Conservation (phyloP, 2,797 vertebrate species). For the Takifugu rubripes region DNA sequence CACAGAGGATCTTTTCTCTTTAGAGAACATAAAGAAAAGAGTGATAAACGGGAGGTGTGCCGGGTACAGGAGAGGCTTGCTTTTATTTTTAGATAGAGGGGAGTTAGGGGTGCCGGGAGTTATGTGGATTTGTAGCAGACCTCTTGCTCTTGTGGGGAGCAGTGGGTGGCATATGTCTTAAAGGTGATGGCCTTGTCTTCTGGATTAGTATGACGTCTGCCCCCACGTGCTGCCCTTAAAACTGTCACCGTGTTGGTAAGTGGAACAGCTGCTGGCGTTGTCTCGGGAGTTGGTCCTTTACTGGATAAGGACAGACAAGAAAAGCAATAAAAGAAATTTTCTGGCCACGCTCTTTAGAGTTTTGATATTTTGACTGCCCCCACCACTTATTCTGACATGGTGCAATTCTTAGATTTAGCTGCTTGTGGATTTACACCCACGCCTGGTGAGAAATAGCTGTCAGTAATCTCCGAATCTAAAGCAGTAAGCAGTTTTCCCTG, state of each 20-base stretch:
- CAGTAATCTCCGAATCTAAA: background rate
- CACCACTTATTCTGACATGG: conserved; percentile 19
- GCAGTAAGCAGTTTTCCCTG: background rate
- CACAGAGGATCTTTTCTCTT: conserved; percentile 69
- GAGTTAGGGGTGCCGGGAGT: conserved; percentile 49
- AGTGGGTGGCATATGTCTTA: conserved; percentile 40
- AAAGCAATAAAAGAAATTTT: conserved; percentile 1
- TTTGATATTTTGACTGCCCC: background rate
- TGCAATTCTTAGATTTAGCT: conserved; percentile 13
- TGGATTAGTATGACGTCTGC: conserved; percentile 25
- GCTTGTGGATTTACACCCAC: conserved; percentile 9
- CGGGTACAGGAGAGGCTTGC: conserved; percentile 39
- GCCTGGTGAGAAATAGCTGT: conserved; percentile 8
- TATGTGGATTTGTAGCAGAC: conserved; percentile 48
- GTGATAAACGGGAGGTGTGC: conserved; percentile 52
- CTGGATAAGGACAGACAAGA: conserved; percentile 15
- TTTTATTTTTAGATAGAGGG: conserved; percentile 66
- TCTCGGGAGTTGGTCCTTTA: conserved; percentile 5
- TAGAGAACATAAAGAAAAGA: conserved; percentile 39
- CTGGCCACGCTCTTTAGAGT: background rate
- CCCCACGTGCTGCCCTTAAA: conserved; percentile 36
- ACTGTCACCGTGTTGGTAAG: conserved; percentile 44
- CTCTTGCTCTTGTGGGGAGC: conserved; percentile 10
- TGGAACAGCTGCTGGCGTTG: conserved; percentile 50
- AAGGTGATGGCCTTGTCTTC: conserved; percentile 50